phyloP scores from a whole-genome alignment of 2,797 vertebrate genomes.

The Helostoma temminkii region DNA sequence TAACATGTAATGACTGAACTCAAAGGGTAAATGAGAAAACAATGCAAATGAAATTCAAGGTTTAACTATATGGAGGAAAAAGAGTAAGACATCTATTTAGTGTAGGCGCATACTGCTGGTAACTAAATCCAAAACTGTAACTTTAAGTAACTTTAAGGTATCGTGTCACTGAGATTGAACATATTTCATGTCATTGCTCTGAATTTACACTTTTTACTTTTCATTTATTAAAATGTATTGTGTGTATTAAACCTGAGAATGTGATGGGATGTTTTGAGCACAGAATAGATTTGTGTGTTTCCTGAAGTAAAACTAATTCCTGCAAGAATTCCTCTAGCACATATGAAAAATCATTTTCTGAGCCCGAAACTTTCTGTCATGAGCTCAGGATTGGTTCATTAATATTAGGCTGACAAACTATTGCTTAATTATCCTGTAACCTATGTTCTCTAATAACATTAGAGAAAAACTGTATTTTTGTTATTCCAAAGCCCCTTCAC shows the following conservation, averaged over 20 bases:
- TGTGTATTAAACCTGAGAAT: constrained; percentile 6
- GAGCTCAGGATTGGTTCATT: constrained; percentile 1
- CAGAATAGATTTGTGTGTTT: neutral
- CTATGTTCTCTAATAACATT: constrained; percentile 1
- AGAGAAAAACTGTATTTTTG: neutral
- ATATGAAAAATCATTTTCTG: neutral
- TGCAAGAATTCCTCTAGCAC: neutral
- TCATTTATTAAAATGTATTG: constrained; percentile 23
- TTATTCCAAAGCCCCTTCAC: neutral
- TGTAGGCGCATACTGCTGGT: constrained; percentile 79
- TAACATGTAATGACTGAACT: constrained; percentile 31
- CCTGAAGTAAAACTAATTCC: neutral
- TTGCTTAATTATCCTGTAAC: neutral
- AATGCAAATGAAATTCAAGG: constrained; percentile 19
- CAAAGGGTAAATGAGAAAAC: constrained; percentile 36
- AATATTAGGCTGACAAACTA: neutral
- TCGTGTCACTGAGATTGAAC: constrained; percentile 32
- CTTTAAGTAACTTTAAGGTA: constrained; percentile 43
- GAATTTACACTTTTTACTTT: constrained; percentile 15
- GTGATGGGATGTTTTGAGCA: neutral
- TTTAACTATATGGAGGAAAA: constrained; percentile 16
- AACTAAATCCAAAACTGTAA: constrained; percentile 71
- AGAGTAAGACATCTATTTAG: constrained; percentile 51
- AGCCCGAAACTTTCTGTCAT: constrained; percentile 10
- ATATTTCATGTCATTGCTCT: constrained; percentile 24